phyloP scores from a whole-genome alignment of 2,113 vertebrate genomes.

The Pomatostomus ruficeps region DNA sequence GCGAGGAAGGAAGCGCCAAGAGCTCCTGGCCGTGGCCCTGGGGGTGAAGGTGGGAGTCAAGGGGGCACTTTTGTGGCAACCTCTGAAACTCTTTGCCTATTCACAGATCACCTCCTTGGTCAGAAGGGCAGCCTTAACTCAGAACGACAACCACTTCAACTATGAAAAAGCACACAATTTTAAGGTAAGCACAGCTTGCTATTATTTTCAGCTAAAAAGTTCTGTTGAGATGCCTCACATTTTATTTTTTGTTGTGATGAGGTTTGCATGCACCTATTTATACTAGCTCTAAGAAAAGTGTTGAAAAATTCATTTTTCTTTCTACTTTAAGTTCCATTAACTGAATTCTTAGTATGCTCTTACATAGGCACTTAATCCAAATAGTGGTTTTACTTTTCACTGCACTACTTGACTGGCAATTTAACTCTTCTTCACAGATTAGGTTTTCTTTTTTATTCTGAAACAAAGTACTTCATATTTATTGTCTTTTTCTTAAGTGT shows the following conservation, averaged over 20 bases:
- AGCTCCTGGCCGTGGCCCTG: slow-evolving; percentile 88
- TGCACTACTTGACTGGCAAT: neutral
- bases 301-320: neutral
- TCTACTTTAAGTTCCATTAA: neutral
- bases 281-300: neutral
- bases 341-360: neutral
- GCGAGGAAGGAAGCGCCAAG: slow-evolving; percentile 83
- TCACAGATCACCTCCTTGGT: slow-evolving; percentile 94
- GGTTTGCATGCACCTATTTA: neutral
- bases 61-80: slow-evolving; percentile 88
- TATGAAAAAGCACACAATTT: slow-evolving; percentile 99
- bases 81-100: slow-evolving; percentile 96
- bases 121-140: slow-evolving; percentile 85
- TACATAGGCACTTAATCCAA: neutral
- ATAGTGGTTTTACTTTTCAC: neutral
- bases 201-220: neutral
- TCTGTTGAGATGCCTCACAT: neutral
- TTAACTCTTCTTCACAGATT: neutral
- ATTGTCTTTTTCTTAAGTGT: neutral
- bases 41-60: slow-evolving; percentile 88
- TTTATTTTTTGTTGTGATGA: neutral
- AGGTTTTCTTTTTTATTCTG: neutral
- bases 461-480: neutral
- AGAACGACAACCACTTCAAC: slow-evolving; percentile 89
- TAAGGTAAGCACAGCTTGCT: slow-evolving; percentile 82